Evolutionary conservation across 2,797 vertebrate genomes (phyloP).

Genomic region (Eremophila alpestris): DNA sequence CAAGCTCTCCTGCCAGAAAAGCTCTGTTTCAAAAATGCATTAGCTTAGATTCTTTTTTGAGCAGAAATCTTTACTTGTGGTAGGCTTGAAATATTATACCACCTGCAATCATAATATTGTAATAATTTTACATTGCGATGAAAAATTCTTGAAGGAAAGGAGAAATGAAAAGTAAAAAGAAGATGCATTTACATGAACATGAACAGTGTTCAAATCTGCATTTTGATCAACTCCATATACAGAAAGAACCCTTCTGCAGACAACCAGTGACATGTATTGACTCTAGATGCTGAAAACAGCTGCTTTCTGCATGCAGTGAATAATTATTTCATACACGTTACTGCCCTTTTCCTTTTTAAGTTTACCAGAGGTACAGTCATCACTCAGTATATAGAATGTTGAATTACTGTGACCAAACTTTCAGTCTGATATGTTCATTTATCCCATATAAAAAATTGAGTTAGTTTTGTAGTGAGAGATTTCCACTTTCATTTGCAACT

Average conservation of each 20-base stretch:
- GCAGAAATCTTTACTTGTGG: not conserved
- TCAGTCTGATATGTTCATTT: not conserved
- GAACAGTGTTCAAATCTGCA: not conserved
- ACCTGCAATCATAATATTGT: not conserved
- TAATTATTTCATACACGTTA: not conserved
- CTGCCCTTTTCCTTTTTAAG: not conserved
- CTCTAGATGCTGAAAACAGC: not conserved
- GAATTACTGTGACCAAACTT: not conserved
- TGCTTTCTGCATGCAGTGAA: not conserved
- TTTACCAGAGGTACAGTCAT: not conserved
- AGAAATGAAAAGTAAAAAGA: not conserved
- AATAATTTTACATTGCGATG: not conserved
- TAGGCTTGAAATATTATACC: not conserved
- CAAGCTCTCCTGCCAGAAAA: not conserved
- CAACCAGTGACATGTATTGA: not conserved
- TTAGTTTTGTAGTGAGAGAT: not conserved
- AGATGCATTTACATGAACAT: not conserved
- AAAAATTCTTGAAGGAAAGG: not conserved
- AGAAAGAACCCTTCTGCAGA: not conserved
- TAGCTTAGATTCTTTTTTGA: not conserved
- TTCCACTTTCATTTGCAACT: not conserved
- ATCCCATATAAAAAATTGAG: not conserved
- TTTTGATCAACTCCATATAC: not conserved
- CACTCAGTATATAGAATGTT: not conserved
- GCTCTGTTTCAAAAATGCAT: not conserved